A percentile compares a stretch with the other conserved stretches of the same genome.
These are phyloP conservation scores for Holothuria glaberrima DNA, from an alignment of 35 echinoderm and acorn worm genomes.

Conservation along the genomic window DNA sequence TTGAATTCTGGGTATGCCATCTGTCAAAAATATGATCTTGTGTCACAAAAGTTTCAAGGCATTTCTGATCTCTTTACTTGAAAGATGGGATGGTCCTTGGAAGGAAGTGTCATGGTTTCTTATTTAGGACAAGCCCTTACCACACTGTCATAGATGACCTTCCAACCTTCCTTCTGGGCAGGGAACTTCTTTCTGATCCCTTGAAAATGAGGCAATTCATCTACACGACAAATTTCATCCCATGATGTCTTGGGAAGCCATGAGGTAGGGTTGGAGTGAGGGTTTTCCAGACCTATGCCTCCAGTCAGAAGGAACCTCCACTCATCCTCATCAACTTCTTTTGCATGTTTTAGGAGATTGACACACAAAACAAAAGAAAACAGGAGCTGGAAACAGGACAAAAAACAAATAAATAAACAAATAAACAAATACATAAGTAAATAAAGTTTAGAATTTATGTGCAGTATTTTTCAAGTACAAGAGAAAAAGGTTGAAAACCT, in stretches of 20 bases:
- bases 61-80: too few relatives aligned
- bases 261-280: slow-evolving; percentile 97
- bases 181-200: slow-evolving; percentile 98
- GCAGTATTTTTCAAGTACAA: too few relatives aligned
- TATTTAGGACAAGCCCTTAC: slow-evolving; percentile 51
- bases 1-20: too few relatives aligned
- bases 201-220: slow-evolving; percentile 83
- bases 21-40: too few relatives aligned
- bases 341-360: slow-evolving; percentile 91
- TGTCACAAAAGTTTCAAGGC: too few relatives aligned
- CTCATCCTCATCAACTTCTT: slow-evolving; percentile 91
- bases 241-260: slow-evolving; percentile 93
- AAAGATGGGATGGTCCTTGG: too few relatives aligned
- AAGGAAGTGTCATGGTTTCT: neutral
- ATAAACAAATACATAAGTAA: too few relatives aligned
- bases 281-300: slow-evolving; percentile 96
- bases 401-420: too few relatives aligned
- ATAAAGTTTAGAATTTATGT: too few relatives aligned
- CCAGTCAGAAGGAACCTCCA: slow-evolving; percentile 98
- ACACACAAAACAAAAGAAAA: slow-evolving; percentile 95
- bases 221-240: slow-evolving; percentile 94
- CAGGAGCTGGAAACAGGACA: slow-evolving; percentile 65
- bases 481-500: too few relatives aligned
- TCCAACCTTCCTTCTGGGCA: slow-evolving; percentile 99
- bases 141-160: slow-evolving; percentile 85